Conservation (phyloP, 2,888 invertebrate genomes). For the Oxytorus armatus region DNA sequence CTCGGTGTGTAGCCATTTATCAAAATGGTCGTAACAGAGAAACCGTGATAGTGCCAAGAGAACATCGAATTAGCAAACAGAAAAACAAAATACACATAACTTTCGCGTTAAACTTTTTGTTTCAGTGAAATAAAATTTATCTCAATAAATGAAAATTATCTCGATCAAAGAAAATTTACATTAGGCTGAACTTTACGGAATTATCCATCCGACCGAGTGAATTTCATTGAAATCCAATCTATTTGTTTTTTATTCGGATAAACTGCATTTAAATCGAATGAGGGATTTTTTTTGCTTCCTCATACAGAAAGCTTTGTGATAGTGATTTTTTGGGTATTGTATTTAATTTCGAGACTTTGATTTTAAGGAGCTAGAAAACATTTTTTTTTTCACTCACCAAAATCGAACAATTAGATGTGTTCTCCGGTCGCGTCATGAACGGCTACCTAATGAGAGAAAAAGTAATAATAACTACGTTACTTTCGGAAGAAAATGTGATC, state of each 20-base stretch:
- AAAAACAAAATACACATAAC: background rate
- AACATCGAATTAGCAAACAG: background rate
- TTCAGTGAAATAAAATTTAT: too few relatives aligned
- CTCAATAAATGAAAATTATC: too few relatives aligned
- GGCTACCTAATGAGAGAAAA: background rate
- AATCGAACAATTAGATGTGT: too few relatives aligned
- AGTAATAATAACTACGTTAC: too few relatives aligned
- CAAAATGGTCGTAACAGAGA: slow-evolving; percentile 16
- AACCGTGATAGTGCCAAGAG: background rate
- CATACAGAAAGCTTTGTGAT: too few relatives aligned
- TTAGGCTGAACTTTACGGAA: background rate
- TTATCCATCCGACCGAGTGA: background rate
- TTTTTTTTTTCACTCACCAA: too few relatives aligned
- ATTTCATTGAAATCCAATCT: too few relatives aligned
- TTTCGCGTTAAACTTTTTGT: background rate
- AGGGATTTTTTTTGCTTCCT: too few relatives aligned
- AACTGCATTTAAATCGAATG: background rate
- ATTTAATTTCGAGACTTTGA: too few relatives aligned
- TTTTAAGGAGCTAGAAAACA: too few relatives aligned
- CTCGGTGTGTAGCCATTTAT: slow-evolving; percentile 21
- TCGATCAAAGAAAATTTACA: background rate
- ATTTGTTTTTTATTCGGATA: too few relatives aligned
- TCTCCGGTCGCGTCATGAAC: background rate
- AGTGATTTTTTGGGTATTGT: too few relatives aligned
- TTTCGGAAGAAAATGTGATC: slow-evolving; percentile 20